Evolutionary conservation across 2,888 invertebrate species (phyloP).

Genomic region (Ryuthela nishihirai): DNA sequence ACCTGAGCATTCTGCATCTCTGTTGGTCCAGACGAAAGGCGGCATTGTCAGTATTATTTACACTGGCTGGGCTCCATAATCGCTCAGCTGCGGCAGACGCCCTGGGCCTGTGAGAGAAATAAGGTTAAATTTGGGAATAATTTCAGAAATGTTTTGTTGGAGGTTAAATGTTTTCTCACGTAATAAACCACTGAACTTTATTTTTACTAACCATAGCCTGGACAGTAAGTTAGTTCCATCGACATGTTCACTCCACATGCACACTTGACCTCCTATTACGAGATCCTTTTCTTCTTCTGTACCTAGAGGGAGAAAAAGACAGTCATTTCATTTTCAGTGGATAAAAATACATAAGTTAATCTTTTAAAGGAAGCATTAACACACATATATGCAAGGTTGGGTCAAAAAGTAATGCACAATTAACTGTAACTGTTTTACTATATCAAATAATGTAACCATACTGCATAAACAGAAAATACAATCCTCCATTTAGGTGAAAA

Average conservation of each 20-base stretch:
- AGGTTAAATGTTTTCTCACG: background rate
- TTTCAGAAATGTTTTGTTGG: background rate
- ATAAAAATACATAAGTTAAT: too few species aligned
- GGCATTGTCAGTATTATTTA: constrained; percentile 54
- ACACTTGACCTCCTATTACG: constrained; percentile 77
- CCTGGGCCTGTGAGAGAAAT: constrained; percentile 57
- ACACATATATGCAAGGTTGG: too few species aligned
- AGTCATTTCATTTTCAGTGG: background rate
- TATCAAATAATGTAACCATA: too few species aligned
- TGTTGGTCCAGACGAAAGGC: constrained; percentile 46
- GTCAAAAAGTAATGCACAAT: too few species aligned
- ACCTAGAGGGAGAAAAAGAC: constrained; percentile 8
- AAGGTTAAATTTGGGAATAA: background rate
- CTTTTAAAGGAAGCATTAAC: too few species aligned
- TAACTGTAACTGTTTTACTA: too few species aligned
- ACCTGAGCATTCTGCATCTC: constrained; percentile 64
- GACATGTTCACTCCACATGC: constrained; percentile 87
- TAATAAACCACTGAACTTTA: too few species aligned
- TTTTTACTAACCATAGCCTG: constrained; percentile 69
- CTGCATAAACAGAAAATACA: too few species aligned
- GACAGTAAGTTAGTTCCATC: constrained; percentile 62
- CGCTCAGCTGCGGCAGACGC: constrained; percentile 80
- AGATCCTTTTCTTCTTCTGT: constrained; percentile 42
- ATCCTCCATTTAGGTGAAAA: too few species aligned
- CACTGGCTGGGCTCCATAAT: constrained; percentile 63